A percentile compares a stretch with the other conserved stretches of the same genome.
These are phyloP conservation scores for Eristalis intricaria DNA, from an alignment of 2,888 invertebrate genomes.

Conservation along the genomic window DNA sequence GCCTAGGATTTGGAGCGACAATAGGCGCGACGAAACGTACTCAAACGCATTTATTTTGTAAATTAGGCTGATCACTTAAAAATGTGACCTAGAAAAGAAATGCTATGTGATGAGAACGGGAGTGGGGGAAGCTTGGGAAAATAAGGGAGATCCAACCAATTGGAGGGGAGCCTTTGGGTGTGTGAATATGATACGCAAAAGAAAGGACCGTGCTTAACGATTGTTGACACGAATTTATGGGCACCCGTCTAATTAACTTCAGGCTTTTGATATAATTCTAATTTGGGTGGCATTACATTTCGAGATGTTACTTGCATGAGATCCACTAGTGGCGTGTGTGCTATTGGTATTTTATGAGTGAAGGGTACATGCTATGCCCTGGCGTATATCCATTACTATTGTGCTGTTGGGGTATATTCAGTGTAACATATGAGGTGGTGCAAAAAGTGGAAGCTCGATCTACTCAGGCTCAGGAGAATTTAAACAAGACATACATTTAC, in stretches of 20 bases:
- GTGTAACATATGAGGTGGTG: no score
- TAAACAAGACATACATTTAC: no score
- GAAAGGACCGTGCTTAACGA: neutral
- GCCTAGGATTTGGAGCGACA: constrained; percentile 3
- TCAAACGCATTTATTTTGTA: constrained; percentile 6
- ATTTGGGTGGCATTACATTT: no score
- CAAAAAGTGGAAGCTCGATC: no score
- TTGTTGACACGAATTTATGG: neutral
- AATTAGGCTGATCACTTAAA: constrained; percentile 32
- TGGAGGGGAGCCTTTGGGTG: neutral
- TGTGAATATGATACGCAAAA: constrained; percentile 6
- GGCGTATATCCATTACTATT: no score
- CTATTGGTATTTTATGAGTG: no score
- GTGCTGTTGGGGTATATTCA: no score
- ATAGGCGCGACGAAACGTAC: constrained; percentile 5
- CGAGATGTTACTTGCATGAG: no score
- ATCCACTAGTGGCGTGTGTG: no score
- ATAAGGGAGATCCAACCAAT: neutral
- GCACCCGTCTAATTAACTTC: neutral
- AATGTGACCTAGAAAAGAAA: constrained; percentile 34
- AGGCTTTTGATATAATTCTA: neutral
- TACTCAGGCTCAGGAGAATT: no score
- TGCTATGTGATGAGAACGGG: neutral
- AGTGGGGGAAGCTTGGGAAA: neutral
- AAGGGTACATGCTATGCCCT: no score